These are phyloP conservation scores for Dromaius novaehollandiae DNA, from an alignment of 2,113 vertebrate species.

Conservation along the genomic window DNA sequence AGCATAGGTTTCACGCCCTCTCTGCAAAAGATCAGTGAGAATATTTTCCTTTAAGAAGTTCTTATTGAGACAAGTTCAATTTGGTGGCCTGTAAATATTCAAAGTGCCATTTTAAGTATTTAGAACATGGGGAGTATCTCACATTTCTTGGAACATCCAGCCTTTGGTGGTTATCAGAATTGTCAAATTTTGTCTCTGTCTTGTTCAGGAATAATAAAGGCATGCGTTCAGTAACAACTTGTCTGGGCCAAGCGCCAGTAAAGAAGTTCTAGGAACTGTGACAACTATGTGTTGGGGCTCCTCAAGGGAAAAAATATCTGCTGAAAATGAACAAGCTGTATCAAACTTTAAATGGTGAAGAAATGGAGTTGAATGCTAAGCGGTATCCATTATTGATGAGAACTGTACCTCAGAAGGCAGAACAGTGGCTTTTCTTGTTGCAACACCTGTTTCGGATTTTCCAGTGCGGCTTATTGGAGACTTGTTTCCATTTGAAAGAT, in stretches of 20 bases:
- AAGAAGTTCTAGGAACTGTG: not conserved
- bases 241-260: not conserved
- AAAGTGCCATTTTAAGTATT: not conserved
- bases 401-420: not conserved
- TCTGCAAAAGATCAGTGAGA: not conserved
- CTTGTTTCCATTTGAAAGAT: not conserved
- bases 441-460: not conserved
- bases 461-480: not conserved
- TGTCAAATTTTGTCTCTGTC: not conserved
- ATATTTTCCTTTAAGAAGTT: not conserved
- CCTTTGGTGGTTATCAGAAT: not conserved
- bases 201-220: not conserved
- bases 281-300: not conserved
- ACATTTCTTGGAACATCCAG: not conserved
- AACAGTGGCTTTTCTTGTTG: not conserved
- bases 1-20: not conserved
- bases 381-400: not conserved
- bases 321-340: not conserved
- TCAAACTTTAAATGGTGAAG: not conserved
- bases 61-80: not conserved
- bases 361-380: not conserved
- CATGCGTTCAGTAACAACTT: not conserved
- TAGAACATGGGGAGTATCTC: rapidly evolving
- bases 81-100: not conserved
- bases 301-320: not conserved